Evolutionary conservation across 2,113 vertebrate genomes (phyloP), one percentile per base, ranked within the genome.

Genomic region (Notothenia rossii): DNA sequence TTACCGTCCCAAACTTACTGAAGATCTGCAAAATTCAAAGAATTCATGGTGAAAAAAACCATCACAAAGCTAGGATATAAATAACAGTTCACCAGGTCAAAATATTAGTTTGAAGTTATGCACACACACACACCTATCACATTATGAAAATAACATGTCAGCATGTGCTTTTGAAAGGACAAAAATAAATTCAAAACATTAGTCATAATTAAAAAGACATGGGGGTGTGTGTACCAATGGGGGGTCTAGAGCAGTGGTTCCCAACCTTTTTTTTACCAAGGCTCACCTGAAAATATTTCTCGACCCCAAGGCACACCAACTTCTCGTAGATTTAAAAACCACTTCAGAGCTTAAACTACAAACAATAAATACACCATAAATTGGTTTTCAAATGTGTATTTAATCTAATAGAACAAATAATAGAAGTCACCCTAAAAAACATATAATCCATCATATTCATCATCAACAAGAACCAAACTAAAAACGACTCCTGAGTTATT

Each of bases 1-100:
- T 94, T 49, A 99, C 98, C 2, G 98, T 97, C 80, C 98, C 98
- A 94, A 99, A 99, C 81, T 99, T 99, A 72, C 98, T 98, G 91
- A 99, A 99, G 92, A 99, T 98, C 98, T 99, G 91, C 17, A 72
- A 71, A 10, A 82, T 61, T 55, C 5, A 61, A 11, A 50, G 1
- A 7, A 53, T 70, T 36, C 3, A 63, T 1, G 66, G 10, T 51
- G 14, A 78, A 72, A 2, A 60, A 66, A 36, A 68, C 33, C n/a
- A 67, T 11, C 10, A 15, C 14, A 9, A 43, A 4, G 17, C 10
- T 50, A 48, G 1, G 36, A 75, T 48, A 20, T 2, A 7, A 61
- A 20, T 29, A 10, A 50, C 13, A 25, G 17, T 40, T 65, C 6
- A 20, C 15, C 12, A 6, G 0, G 0, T 54, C 5, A 67, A 29